Conservation (phyloP, 2,113 vertebrate genomes). For the Thalassoma bifasciatum region DNA sequence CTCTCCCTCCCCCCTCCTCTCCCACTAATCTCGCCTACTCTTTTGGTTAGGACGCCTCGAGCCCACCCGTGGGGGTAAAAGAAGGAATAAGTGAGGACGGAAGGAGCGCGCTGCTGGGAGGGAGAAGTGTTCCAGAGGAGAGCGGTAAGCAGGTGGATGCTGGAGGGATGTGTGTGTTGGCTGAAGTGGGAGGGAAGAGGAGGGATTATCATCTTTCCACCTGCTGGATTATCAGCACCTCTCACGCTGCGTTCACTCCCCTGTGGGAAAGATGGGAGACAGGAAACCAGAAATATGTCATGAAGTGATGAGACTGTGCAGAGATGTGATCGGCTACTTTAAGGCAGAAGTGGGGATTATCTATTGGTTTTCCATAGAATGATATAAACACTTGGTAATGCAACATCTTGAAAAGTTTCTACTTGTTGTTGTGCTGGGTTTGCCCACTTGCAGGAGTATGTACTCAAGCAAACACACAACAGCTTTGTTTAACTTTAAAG, state of each 20-base stretch:
- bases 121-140: conserved; percentile 71
- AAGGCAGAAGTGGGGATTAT: too few relatives aligned
- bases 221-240: conserved; percentile 68
- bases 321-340: too few relatives aligned
- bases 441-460: too few relatives aligned
- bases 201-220: conserved; percentile 71
- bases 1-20: conserved; percentile 19
- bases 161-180: conserved; percentile 56
- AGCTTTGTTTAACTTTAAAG: neutral
- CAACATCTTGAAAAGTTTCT: too few relatives aligned
- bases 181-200: conserved; percentile 74
- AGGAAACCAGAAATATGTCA: conserved; percentile 27
- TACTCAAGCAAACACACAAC: neutral
- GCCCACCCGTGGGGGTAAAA: conserved; percentile 69
- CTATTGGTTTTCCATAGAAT: too few relatives aligned
- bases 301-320: neutral
- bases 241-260: conserved; percentile 62
- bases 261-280: conserved; percentile 45
- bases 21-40: conserved; percentile 42
- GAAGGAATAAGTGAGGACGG: conserved; percentile 9
- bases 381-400: too few relatives aligned
- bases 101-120: conserved; percentile 56
- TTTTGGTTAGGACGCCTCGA: conserved; percentile 54
- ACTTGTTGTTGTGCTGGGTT: neutral
- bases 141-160: conserved; percentile 78